Evolutionary conservation across 2,888 invertebrate species (phyloP).

Genomic region (Drosophila anomelani): DNA sequence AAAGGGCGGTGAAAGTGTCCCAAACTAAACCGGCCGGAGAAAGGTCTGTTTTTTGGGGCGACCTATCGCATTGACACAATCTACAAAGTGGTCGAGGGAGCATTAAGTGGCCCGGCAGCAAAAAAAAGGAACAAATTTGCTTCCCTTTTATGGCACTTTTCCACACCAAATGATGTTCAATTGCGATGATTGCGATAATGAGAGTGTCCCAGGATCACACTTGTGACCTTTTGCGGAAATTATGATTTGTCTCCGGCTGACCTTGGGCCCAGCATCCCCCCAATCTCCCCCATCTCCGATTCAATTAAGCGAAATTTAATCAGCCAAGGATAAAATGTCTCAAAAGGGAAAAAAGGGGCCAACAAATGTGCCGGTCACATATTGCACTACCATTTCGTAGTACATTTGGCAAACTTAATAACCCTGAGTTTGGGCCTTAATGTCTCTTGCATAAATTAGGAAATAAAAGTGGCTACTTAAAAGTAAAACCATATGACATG

Average conservation of each 20-base stretch:
- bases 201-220: conserved; percentile 54
- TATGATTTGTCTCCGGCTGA: conserved; percentile 59
- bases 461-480: conserved; percentile 31
- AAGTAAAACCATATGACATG: conserved; percentile 20
- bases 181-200: conserved; percentile 77
- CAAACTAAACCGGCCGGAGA: conserved; percentile 19
- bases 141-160: conserved; percentile 71
- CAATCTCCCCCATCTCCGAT: conserved; percentile 9
- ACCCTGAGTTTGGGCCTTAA: conserved; percentile 31
- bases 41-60: conserved; percentile 52
- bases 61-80: conserved; percentile 70
- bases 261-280: conserved; percentile 22
- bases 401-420: conserved; percentile 29
- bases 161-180: conserved; percentile 72
- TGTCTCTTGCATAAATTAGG: conserved; percentile 44
- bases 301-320: conserved; percentile 53
- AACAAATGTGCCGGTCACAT: conserved; percentile 42
- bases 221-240: conserved; percentile 72
- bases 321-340: conserved; percentile 36
- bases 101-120: conserved; percentile 55
- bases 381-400: conserved; percentile 45
- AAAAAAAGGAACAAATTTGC: conserved; percentile 44
- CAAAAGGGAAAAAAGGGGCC: conserved; percentile 29
- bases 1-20: conserved; percentile 39
- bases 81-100: conserved; percentile 67